These are phyloP conservation scores for Drosophila rhopaloa DNA, from an alignment of 1,140 invertebrate species.

Conservation along the genomic window DNA sequence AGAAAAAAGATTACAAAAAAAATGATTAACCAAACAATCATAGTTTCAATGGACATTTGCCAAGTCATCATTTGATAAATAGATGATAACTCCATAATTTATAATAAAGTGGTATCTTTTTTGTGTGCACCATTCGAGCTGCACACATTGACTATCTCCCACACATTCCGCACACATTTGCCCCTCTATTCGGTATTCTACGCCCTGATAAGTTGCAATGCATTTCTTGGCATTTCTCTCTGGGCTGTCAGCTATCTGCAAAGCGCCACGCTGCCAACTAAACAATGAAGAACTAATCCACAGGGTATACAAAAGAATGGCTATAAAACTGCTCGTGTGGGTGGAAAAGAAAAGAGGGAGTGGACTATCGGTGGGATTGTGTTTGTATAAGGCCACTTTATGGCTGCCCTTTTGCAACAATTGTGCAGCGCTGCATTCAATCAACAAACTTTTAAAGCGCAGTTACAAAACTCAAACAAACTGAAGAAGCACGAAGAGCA, in stretches of 20 bases:
- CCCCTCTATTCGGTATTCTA: conserved; percentile 9
- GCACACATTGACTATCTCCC: conserved; percentile 30
- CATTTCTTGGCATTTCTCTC: conserved; percentile 57
- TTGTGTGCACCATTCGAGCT: conserved; percentile 32
- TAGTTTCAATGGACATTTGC: too few species aligned
- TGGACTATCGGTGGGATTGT: conserved; percentile 14
- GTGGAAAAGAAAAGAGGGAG: conserved; percentile 11
- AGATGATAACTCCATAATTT: not conserved
- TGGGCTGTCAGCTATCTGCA: conserved; percentile 63
- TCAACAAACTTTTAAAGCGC: conserved; percentile 81
- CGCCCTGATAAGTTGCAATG: conserved; percentile 45
- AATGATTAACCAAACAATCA: too few species aligned
- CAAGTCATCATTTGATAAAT: too few species aligned
- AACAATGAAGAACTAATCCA: conserved; percentile 82
- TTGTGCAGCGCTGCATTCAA: conserved; percentile 81
- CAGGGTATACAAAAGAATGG: conserved; percentile 81
- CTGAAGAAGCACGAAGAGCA: conserved; percentile 17
- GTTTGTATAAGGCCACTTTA: conserved; percentile 76
- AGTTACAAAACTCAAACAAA: conserved; percentile 71
- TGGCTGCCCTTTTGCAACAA: conserved; percentile 80
- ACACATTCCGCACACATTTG: conserved; percentile 35
- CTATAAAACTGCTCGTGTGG: conserved; percentile 64
- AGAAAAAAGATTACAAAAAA: too few species aligned
- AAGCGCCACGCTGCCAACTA: conserved; percentile 77
- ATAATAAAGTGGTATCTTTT: not conserved